Evolutionary conservation across 1,140 invertebrate genomes (phyloP).

Genomic region (Tetragonula clypearis): DNA sequence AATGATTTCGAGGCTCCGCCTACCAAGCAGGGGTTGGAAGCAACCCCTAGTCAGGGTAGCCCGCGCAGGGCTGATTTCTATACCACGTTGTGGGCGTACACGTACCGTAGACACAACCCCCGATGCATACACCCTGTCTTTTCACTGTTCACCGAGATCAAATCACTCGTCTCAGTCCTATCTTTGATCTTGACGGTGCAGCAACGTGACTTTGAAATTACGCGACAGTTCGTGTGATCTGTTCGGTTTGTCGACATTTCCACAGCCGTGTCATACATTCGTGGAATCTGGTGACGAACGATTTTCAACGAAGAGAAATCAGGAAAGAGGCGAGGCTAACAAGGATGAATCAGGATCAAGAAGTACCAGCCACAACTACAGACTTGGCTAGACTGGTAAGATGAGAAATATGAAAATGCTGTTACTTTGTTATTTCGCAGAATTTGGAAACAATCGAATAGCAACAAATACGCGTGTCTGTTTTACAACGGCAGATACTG

Average conservation of each 20-base stretch:
- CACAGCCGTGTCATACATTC: conserved; percentile 3
- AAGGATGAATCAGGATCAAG: conserved; percentile 62
- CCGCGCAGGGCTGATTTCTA: conserved; percentile 72
- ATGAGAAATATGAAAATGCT: neutral
- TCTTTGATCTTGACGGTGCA: conserved; percentile 59
- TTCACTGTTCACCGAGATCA: conserved; percentile 66
- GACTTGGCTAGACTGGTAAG: conserved; percentile 66
- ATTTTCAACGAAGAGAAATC: neutral
- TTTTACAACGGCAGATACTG: neutral
- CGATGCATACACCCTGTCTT: conserved; percentile 54
- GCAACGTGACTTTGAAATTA: conserved; percentile 34
- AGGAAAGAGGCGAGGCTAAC: neutral
- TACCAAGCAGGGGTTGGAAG: conserved; percentile 58
- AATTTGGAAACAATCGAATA: neutral
- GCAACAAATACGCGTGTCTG: neutral
- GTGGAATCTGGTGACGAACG: conserved; percentile 56
- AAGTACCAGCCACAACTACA: conserved; percentile 59
- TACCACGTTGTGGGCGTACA: conserved; percentile 73
- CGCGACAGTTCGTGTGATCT: conserved; percentile 27
- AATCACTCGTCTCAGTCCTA: conserved; percentile 71
- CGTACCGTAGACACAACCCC: conserved; percentile 70
- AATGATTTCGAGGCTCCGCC: conserved; percentile 70
- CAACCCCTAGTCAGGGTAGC: conserved; percentile 64
- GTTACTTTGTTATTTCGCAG: neutral
- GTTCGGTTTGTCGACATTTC: conserved; percentile 7